Evolutionary conservation across 2,888 invertebrate genomes (phyloP).

Genomic region (Brenthis hecate): DNA sequence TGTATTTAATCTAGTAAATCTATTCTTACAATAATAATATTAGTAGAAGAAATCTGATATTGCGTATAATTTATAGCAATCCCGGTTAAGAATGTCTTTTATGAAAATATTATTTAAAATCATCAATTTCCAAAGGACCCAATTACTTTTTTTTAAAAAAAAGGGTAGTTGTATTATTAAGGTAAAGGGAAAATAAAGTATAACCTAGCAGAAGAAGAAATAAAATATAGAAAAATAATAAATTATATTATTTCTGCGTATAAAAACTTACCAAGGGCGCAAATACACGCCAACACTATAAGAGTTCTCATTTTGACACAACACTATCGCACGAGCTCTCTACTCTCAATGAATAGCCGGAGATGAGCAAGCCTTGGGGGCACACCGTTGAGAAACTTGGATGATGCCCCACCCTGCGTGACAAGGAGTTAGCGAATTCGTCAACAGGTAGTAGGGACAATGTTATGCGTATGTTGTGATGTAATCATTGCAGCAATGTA

Average conservation of each 20-base stretch:
- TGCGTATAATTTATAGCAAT: no score
- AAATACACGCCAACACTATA: constrained; percentile 63
- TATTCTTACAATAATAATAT: neutral
- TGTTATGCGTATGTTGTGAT: neutral
- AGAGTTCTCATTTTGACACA: constrained; percentile 61
- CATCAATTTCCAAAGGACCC: no score
- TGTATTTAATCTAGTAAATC: neutral
- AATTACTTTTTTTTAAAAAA: no score
- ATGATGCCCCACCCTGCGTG: constrained; percentile 58
- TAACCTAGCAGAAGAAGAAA: neutral
- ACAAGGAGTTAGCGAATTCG: constrained; percentile 45
- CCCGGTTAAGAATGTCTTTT: no score
- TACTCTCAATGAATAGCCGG: constrained; percentile 59
- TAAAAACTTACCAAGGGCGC: constrained; percentile 65
- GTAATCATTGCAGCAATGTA: neutral
- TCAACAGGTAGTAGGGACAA: constrained; percentile 20
- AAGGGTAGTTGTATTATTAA: neutral
- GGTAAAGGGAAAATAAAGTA: no score
- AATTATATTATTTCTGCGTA: neutral
- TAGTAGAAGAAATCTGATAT: no score
- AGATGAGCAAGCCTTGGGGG: constrained; percentile 66
- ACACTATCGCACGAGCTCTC: constrained; percentile 60
- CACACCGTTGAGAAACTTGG: constrained; percentile 65
- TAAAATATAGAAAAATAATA: neutral
- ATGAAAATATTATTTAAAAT: no score